Conservation (phyloP, 2,797 vertebrate genomes). For the Chelon labrosus region DNA sequence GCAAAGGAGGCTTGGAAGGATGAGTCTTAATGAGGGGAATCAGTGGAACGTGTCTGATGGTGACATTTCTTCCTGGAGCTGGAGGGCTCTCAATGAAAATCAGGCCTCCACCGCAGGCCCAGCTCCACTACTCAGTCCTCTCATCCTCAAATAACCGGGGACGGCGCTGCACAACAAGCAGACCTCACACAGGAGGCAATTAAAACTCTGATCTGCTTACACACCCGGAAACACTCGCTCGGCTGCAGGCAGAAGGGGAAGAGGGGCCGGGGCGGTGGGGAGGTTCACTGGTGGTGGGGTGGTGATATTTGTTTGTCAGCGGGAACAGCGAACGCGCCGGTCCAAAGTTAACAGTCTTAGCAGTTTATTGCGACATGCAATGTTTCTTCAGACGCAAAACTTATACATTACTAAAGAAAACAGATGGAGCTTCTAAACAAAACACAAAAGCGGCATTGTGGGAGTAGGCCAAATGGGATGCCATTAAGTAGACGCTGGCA, state of each 20-base stretch:
- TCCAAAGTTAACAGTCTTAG: slow-evolving; percentile 31
- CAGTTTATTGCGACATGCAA: slow-evolving; percentile 36
- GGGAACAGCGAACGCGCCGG: slow-evolving; percentile 33
- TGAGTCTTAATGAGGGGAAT: slow-evolving; percentile 75
- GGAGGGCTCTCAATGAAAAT: slow-evolving; percentile 57
- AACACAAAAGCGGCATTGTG: slow-evolving; percentile 33
- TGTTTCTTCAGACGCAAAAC: slow-evolving; percentile 33
- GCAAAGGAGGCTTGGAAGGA: slow-evolving; percentile 70
- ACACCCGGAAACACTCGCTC: slow-evolving; percentile 66
- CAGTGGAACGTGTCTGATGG: slow-evolving; percentile 77
- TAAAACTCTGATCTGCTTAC: slow-evolving; percentile 76
- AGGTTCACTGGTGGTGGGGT: slow-evolving; percentile 22
- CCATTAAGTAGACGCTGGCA: slow-evolving; percentile 60
- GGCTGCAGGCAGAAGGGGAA: slow-evolving; percentile 50
- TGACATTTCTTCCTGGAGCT: slow-evolving; percentile 71
- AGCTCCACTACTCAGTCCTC: slow-evolving; percentile 52
- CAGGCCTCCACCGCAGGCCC: slow-evolving; percentile 47
- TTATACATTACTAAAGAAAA: slow-evolving; percentile 49
- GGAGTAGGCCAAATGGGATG: slow-evolving; percentile 35
- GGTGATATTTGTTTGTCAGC: slow-evolving; percentile 64
- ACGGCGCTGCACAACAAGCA: slow-evolving; percentile 43
- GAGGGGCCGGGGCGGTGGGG: slow-evolving; percentile 27
- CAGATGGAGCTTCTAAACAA: slow-evolving; percentile 52
- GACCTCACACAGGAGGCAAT: slow-evolving; percentile 71
- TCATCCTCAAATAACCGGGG: slow-evolving; percentile 49